Evolutionary conservation across 1,140 invertebrate genomes (phyloP), one percentile per base, ranked within the genome.

Genomic region (Neodiprion pinetum): DNA sequence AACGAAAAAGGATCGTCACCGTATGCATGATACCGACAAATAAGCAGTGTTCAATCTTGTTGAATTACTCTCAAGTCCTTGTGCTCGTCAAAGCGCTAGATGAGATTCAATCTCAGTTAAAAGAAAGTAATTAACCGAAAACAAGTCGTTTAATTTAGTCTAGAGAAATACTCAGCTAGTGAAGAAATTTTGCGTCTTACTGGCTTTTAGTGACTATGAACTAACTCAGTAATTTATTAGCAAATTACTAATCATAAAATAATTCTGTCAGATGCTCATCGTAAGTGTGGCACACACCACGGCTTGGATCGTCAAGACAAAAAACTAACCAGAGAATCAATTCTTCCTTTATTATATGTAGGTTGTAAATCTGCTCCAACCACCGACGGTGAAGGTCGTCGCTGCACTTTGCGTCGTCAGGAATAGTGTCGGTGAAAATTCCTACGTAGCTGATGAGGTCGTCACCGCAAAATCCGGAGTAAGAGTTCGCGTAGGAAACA

Each of bases 361-460:
- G 92, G 89, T 91, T 48, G 86, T 95, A 14, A 90, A 91, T 78
- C 81, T 91, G 50, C 82, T 96, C 76, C 91, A 94, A 86, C 97
- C 97, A 2, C 91, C 93, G 69, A 92, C 96, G 78, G 85, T 98
- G 10, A 95, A 95, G 89, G 96, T 98, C 0, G 91, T 97, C 76
- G 97, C 93, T 17, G 94, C 93, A 0, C 84, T 99, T 81, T 93
- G 95, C 76, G 91, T 99, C 83, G 97, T 97, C 3, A 91, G 97
- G 72, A 99, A 99, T 87, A 97, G 95, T 80, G 91, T 98, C 72
- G 98, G 98, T 7, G 92, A 93, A 86, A 95, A 98, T 77, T 93
- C 92, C 71, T 99, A 98, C 87, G 97, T 98, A 1, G 82, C 96
- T 72, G 97, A 98, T 90, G 97, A 99, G 87, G 90, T 98, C 21